Evolutionary conservation across 2,113 vertebrate species (phyloP), one percentile per base, ranked within the genome.

Genomic region (Boulengeromyrus knoepffleri): DNA sequence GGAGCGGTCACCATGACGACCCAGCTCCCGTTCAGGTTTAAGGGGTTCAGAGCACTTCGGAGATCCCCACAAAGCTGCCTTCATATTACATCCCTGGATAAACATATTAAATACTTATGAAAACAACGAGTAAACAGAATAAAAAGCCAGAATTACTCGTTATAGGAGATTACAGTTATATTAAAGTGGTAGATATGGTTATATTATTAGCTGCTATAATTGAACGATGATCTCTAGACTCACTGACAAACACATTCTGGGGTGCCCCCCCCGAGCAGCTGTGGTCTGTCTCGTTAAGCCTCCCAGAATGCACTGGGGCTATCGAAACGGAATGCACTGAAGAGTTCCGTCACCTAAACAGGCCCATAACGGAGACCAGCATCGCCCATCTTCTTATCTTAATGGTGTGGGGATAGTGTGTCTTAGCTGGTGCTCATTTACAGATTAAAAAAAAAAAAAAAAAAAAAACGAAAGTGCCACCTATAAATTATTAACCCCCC

Each of bases 321-420:
- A 88, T 91, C 87, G 39, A 53, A 84, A 62, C 0, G 62, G 77
- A 58, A 42, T 89, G 27, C 15, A 9, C 6, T 19, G 9, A 87
- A 77, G 47, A 53, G 92, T 93, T 91, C 91, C 91, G 91, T 92
- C 77, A 92, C 93, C 93, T 95, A 93, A 95, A 92, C 92, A 90
- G 92, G 92, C 92, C 93, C 93, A 94, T 95, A 92, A 94, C 93
- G 31, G 80, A 91, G 93, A 94, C 94, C 93, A 93, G 94, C 95
- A 94, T 95, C 94, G 94, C 93, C 94, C 96, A 96, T 97, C 96
- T 97, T 97, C 96, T 98, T 97, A 97, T 97, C 96, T 97, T 98
- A 97, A 98, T 97, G 96, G 96, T 93, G 92, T 93, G 91, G 93
- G 95, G 95, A 96, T 95, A 93, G 94, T 90, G 94, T 96, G 93